Base-by-base conservation (phyloP, 1,140 invertebrate genomes). In the Drosophila ohnishii region DNA sequence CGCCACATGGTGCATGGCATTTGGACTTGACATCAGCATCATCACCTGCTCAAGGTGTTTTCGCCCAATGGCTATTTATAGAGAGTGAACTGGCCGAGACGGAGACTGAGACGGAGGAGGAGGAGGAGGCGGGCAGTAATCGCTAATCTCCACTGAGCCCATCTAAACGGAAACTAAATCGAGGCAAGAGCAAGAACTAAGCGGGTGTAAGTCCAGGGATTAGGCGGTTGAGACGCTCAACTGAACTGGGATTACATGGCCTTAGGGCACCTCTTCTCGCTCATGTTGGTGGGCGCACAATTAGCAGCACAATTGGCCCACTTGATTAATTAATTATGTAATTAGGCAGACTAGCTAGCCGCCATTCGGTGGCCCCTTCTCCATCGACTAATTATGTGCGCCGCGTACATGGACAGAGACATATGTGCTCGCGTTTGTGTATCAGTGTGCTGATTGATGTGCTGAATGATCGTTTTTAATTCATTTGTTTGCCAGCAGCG, bases 401-500 rank as follows among this genome's bases (percentile, higher is more conserved):
- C 13, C 32, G 16, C 75, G 25, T 57, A 28, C 40, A 47, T 53
- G 19, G 42, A 32, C 45, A 42, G 56, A 42, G 61, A 53, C 48
- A 28, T 65, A 37, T 81, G 30, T 74, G 44, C 60, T 16, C 40
- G 59, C 35, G 34, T 30, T 58, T 61, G 19, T 65, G 42, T 70
- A 75, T 71, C 77, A 80, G 72, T 74, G 67, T 70, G 83, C 76
- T 83, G 83, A 84, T 88, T 84, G 84, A 87, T 87, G 80, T 88
- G 84, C 56, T 88, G 80, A 87, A 89, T 78, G 84, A 88, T 88
- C 73, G 83, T 89, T 89, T 88, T 87, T 84, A 74, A 80, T 88
- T 79, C 67, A 79, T 88, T 75, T 78, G 74, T 66, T 84, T 75
- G 65, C 62, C 39, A 75, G 28, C 39, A 2, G 37, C n/a, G 10